Base-by-base conservation (phyloP, 2,888 invertebrate genomes). In the Thera britannica region DNA sequence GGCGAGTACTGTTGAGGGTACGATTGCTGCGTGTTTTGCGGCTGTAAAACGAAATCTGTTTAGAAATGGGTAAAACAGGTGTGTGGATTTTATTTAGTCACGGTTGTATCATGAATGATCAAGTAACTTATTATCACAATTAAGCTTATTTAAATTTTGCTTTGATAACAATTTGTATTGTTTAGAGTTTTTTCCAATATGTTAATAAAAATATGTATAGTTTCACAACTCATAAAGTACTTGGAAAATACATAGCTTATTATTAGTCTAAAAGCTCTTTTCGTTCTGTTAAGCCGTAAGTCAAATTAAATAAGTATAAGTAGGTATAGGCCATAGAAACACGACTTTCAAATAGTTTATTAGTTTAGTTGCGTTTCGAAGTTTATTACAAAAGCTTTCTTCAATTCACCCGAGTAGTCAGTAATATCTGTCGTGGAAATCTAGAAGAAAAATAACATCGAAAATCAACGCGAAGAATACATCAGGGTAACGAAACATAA, bases 1-100 rank as follows among this genome's bases (percentile, higher is more conserved):
- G 82, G 83, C 44, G 85, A 82, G 77, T 80, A 72, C 63, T 77
- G 77, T 44, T 74, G 75, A 23, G 75, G 75, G 75, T 81, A 84
- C 62, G 71, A 72, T 59, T 82, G 82, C 79, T 83, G 83, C 6
- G 62, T 70, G 67, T 51, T 72, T 41, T 70, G 68, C 3, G 74
- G 70, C 74, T 75, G 70, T 0, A 70, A 70, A 12, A 41, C 35
- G 38, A 51, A 58, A 41, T 2, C n/a, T 58, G 3, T 51, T 62
- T 8, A 62, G 12, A 7, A 49, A 11, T 51, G 36, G 34, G 58
- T 44, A 44, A 49, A 7, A 34, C 1, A 46, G 35, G 4, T 51
- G 11, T 49, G 51, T 8, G 56, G 9, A 49, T 62, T 55, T 46
- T 35, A 34, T 64, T 66, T 63, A 70, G 69, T 66, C 59, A 70